These are phyloP conservation scores for Phataginus tetradactyla DNA, from an alignment of 2,797 vertebrate species.

Conservation along the genomic window DNA sequence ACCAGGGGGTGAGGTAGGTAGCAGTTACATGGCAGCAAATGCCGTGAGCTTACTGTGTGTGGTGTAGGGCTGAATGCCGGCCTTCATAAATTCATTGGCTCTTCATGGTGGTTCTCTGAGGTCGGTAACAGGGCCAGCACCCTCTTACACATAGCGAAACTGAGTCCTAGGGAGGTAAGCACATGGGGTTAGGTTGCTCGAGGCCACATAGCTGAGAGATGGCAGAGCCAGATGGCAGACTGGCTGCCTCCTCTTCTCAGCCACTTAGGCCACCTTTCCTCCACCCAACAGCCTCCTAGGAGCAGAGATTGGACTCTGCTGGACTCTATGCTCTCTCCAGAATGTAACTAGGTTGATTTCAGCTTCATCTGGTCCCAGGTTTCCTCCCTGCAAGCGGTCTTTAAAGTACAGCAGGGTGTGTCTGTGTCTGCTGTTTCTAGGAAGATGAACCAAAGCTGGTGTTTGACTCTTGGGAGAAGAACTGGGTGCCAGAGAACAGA, in stretches of 20 bases:
- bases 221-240: neutral
- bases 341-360: neutral
- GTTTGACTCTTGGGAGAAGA: neutral
- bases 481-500: neutral
- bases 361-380: neutral
- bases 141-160: neutral
- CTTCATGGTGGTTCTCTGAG: fast-evolving
- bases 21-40: neutral
- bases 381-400: neutral
- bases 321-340: neutral
- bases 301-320: fast-evolving
- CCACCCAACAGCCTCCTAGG: neutral
- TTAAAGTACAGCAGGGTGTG: neutral
- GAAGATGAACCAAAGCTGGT: neutral
- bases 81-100: neutral
- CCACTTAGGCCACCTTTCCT: neutral
- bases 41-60: fast-evolving
- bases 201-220: neutral
- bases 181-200: neutral
- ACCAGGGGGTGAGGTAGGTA: neutral
- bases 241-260: neutral
- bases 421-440: no score
- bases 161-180: neutral
- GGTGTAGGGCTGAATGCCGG: fast-evolving
- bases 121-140: fast-evolving